These are phyloP conservation scores for Hydroisotoma schaefferi DNA, from an alignment of 2,888 invertebrate genomes.

Conservation along the genomic window DNA sequence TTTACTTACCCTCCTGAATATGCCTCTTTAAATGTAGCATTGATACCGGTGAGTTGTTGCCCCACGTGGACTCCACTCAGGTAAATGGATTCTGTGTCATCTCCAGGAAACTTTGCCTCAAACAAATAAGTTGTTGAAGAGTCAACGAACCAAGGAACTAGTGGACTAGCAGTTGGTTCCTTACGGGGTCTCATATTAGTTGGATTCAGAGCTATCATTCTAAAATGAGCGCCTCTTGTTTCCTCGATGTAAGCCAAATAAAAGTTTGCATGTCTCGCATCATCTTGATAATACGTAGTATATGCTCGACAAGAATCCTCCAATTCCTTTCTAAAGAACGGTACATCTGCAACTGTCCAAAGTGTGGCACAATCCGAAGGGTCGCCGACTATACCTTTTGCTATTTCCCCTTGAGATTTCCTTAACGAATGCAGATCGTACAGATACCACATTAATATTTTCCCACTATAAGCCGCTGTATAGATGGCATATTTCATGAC, in stretches of 20 bases:
- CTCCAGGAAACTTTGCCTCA: constrained; percentile 30
- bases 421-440: constrained; percentile 13
- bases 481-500: constrained; percentile 21
- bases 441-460: constrained; percentile 38
- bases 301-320: too few relatives aligned
- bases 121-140: constrained; percentile 24
- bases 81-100: constrained; percentile 14
- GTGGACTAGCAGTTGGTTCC: constrained; percentile 28
- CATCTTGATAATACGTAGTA: too few relatives aligned
- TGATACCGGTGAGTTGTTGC: constrained; percentile 17
- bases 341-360: too few relatives aligned
- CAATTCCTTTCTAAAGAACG: too few relatives aligned
- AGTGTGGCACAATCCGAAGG: too few relatives aligned
- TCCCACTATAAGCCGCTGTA: constrained; percentile 28
- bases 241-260: too few relatives aligned
- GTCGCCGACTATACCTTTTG: constrained; percentile 1
- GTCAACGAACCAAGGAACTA: constrained; percentile 37
- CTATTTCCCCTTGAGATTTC: constrained; percentile 2
- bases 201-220: constrained; percentile 17
- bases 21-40: neutral
- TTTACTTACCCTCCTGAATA: too few relatives aligned
- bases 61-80: constrained; percentile 28
- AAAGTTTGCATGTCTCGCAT: too few relatives aligned
- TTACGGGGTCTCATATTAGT: neutral
- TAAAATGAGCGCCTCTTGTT: constrained; percentile 2